These are phyloP conservation scores for Colinus virginianus DNA, from an alignment of 2,113 vertebrate species.

Conservation along the genomic window DNA sequence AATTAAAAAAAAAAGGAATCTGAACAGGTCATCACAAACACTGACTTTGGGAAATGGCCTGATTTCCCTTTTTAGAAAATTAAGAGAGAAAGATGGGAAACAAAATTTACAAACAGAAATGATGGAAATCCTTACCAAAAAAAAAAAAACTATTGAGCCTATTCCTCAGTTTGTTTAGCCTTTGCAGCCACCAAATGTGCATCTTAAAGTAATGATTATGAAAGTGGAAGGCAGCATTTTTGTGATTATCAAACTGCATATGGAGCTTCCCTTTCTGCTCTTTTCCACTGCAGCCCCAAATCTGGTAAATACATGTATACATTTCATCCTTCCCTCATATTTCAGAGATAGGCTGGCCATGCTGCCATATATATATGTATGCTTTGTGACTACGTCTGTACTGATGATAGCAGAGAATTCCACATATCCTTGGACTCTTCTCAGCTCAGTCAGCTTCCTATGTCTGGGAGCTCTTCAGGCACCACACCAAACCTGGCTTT, in stretches of 20 bases:
- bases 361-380: neutral
- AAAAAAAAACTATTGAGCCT: neutral
- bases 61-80: neutral
- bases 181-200: neutral
- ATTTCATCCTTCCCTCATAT: neutral
- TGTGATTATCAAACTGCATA: neutral
- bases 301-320: neutral
- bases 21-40: neutral
- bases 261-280: neutral
- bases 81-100: neutral
- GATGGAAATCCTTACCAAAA: neutral
- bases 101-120: neutral
- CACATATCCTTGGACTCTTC: neutral
- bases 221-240: neutral
- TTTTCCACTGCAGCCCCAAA: neutral
- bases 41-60: neutral
- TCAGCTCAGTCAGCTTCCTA: neutral
- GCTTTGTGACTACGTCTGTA: neutral
- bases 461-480: neutral
- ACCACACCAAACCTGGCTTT: neutral
- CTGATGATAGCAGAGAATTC: neutral
- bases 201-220: neutral
- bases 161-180: neutral
- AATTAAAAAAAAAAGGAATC: neutral
- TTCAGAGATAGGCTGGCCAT: neutral